phyloP scores from a whole-genome alignment of 1,140 invertebrate species.

The Centruroides vittatus region DNA sequence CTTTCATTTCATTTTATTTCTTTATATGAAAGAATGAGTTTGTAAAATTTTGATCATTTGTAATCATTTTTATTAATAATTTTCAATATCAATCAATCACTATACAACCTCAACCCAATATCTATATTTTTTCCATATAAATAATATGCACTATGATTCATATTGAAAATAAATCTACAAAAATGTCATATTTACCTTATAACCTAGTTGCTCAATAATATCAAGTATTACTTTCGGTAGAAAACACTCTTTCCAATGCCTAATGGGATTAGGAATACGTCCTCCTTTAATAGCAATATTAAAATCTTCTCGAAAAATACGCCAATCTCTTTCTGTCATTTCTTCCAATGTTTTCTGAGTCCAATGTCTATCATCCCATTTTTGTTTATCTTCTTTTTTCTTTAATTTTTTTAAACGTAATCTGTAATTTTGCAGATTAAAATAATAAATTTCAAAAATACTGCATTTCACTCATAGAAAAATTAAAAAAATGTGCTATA shows the following conservation, averaged over 20 bases:
- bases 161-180: too few relatives aligned
- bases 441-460: too few relatives aligned
- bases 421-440: conserved; percentile 25
- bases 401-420: conserved; percentile 85
- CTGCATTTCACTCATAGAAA: too few relatives aligned
- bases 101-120: too few relatives aligned
- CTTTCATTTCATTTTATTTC: too few relatives aligned
- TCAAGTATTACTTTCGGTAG: conserved; percentile 84
- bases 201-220: conserved; percentile 46
- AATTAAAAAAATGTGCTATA: too few relatives aligned
- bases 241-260: conserved; percentile 88
- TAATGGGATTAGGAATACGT: conserved; percentile 87
- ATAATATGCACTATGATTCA: too few relatives aligned
- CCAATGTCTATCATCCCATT: conserved; percentile 99
- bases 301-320: conserved; percentile 99
- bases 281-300: conserved; percentile 98
- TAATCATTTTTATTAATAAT: too few relatives aligned
- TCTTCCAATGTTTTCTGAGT: conserved; percentile 83
- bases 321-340: conserved; percentile 99
- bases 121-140: too few relatives aligned
- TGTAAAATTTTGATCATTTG: too few relatives aligned
- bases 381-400: conserved; percentile 92
- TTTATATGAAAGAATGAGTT: too few relatives aligned
- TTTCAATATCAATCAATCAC: too few relatives aligned
- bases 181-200: conserved; percentile 11